Conservation (phyloP, 2,888 invertebrate species). For the Chesias legatella region DNA sequence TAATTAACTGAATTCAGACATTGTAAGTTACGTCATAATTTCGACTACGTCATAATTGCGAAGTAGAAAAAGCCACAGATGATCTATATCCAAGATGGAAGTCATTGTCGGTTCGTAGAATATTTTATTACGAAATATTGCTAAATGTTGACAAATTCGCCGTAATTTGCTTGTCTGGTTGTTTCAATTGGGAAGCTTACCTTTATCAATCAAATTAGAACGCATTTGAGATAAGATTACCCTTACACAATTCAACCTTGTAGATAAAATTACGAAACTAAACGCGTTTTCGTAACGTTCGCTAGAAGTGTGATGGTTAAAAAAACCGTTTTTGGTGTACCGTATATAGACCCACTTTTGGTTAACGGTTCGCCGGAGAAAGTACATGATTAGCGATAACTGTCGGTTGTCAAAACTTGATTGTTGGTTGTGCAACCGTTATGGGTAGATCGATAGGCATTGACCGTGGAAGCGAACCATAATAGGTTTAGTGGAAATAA, state of each 20-base stretch:
- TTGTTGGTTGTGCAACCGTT: slow-evolving; percentile 50
- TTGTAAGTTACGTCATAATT: no score
- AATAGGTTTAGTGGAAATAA: background rate
- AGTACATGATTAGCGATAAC: slow-evolving; percentile 74
- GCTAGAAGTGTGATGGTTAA: slow-evolving; percentile 63
- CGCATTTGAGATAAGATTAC: slow-evolving; percentile 11
- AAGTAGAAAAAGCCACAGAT: no score
- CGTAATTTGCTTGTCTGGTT: no score
- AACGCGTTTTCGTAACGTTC: slow-evolving; percentile 73
- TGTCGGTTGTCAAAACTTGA: slow-evolving; percentile 57
- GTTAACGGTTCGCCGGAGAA: slow-evolving; percentile 65
- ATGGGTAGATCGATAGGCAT: slow-evolving; percentile 32
- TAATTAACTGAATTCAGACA: slow-evolving; percentile 2
- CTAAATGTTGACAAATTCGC: no score
- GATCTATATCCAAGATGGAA: no score
- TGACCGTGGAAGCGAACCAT: slow-evolving; percentile 30
- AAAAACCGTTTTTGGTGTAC: slow-evolving; percentile 66
- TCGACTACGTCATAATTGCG: no score
- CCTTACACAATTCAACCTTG: slow-evolving; percentile 45
- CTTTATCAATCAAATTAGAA: slow-evolving; percentile 8
- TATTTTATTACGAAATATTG: no score
- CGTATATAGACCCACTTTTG: slow-evolving; percentile 75
- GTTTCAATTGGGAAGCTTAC: slow-evolving; percentile 1
- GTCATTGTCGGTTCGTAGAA: no score
- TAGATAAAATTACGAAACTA: slow-evolving; percentile 60